Percentiles rank a stretch among this genome's conserved stretches.
These are phyloP conservation scores for Eupelmus urozonus DNA, from an alignment of 2,888 invertebrate genomes.

Conservation along the genomic window DNA sequence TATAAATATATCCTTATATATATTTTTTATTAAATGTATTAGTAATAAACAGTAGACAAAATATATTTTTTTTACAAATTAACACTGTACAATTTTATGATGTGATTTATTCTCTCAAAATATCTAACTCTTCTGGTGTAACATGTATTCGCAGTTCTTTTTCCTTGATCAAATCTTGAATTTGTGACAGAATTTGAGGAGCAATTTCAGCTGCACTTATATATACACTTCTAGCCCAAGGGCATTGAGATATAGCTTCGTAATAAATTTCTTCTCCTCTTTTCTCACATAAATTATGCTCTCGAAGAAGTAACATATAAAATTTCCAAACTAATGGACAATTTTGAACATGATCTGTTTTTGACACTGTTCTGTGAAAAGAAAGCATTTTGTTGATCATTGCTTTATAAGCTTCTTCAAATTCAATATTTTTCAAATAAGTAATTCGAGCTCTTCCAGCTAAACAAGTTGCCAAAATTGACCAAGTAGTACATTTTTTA, in stretches of 20 bases:
- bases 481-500: constrained; percentile 66
- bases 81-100: not conserved
- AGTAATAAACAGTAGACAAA: too few relatives aligned
- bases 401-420: constrained; percentile 65
- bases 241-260: constrained; percentile 71
- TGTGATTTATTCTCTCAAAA: constrained; percentile 78
- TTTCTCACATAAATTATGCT: constrained; percentile 71
- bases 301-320: constrained; percentile 81
- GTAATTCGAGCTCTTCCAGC: constrained; percentile 69
- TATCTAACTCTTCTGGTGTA: constrained; percentile 86
- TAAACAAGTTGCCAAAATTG: constrained; percentile 69
- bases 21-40: too few relatives aligned
- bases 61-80: too few relatives aligned
- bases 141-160: constrained; percentile 87
- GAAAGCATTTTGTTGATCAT: constrained; percentile 71
- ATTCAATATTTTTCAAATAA: constrained; percentile 62
- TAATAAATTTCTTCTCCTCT: constrained; percentile 74
- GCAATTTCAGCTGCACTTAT: constrained; percentile 83
- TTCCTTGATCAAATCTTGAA: constrained; percentile 87
- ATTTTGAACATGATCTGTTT: constrained; percentile 73
- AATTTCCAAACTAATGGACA: constrained; percentile 83
- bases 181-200: constrained; percentile 80
- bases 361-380: constrained; percentile 69
- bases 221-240: constrained; percentile 79
- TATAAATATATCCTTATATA: too few relatives aligned